Conservation (phyloP, 2,888 invertebrate genomes). For the Noctua pronuba region DNA sequence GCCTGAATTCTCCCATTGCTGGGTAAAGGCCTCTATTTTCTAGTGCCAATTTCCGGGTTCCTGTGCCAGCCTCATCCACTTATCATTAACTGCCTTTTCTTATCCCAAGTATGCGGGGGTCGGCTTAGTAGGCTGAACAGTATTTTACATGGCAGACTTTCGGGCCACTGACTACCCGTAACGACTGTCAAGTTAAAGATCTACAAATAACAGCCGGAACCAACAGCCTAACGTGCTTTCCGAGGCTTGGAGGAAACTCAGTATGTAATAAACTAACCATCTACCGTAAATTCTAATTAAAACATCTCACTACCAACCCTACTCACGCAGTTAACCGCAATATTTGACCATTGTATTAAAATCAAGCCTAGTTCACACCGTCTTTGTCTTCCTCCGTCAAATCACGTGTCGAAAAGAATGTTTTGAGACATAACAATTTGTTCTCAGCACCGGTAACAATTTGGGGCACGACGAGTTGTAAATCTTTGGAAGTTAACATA, state of each 20-base stretch:
- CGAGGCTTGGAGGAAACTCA: not conserved
- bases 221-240: not conserved
- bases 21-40: too few species aligned
- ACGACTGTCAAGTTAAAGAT: not conserved
- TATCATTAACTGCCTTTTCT: too few species aligned
- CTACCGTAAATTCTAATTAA: not conserved
- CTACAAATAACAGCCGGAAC: not conserved
- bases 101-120: too few species aligned
- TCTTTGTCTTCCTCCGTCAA: constrained; percentile 31
- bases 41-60: too few species aligned
- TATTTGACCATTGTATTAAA: constrained; percentile 55
- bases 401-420: constrained; percentile 41
- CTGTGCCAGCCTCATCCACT: too few species aligned
- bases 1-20: too few species aligned
- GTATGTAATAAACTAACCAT: not conserved
- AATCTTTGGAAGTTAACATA: not conserved
- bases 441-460: constrained; percentile 5
- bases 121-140: too few species aligned
- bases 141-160: too few species aligned
- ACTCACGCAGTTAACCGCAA: constrained; percentile 25
- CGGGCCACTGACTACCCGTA: not conserved
- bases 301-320: constrained; percentile 28
- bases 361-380: constrained; percentile 51
- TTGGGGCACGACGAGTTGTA: constrained; percentile 40
- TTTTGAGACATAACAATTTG: not conserved